phyloP scores from a whole-genome alignment of 2,888 invertebrate genomes.

The Andrena chrysosceles region DNA sequence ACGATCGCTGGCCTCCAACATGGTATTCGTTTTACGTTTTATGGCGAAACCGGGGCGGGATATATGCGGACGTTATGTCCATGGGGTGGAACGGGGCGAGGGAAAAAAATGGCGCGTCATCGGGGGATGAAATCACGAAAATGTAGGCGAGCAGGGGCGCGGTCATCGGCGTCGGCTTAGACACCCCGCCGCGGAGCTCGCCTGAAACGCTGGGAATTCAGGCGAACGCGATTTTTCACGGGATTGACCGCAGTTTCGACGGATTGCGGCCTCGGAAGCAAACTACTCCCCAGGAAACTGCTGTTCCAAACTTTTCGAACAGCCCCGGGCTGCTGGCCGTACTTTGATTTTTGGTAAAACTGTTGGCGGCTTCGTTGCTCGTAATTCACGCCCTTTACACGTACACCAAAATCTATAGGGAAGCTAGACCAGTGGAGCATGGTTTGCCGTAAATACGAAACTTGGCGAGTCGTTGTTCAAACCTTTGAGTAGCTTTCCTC shows the following conservation, averaged over 20 bases:
- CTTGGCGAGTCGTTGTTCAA: not conserved
- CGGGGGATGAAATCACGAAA: conserved; percentile 27
- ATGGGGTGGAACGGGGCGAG: conserved; percentile 1
- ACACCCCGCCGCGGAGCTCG: conserved; percentile 2
- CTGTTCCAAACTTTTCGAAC: conserved; percentile 38
- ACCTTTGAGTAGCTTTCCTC: not conserved
- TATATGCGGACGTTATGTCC: conserved; percentile 34
- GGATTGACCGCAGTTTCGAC: conserved; percentile 31
- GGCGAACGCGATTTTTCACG: conserved; percentile 39
- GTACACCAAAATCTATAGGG: not conserved
- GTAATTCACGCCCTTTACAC: conserved; percentile 7
- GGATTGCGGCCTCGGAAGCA: conserved; percentile 14
- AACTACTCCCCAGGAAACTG: conserved; percentile 23
- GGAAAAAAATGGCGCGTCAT: conserved; percentile 43
- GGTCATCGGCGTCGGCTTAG: conserved; percentile 12
- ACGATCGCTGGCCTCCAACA: conserved; percentile 52
- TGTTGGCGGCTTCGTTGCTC: conserved; percentile 9
- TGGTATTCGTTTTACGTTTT: conserved; percentile 63
- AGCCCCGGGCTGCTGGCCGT: not conserved
- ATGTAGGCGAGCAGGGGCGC: not conserved
- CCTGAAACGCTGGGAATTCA: conserved; percentile 1
- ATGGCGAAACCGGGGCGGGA: conserved; percentile 30
- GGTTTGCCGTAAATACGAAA: not conserved
- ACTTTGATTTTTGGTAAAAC: conserved; percentile 43
- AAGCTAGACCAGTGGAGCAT: not conserved